Percentiles rank a stretch among this genome's conserved stretches.
Conservation (phyloP, 2,797 vertebrate genomes). For the Cryptoprocta ferox region DNA sequence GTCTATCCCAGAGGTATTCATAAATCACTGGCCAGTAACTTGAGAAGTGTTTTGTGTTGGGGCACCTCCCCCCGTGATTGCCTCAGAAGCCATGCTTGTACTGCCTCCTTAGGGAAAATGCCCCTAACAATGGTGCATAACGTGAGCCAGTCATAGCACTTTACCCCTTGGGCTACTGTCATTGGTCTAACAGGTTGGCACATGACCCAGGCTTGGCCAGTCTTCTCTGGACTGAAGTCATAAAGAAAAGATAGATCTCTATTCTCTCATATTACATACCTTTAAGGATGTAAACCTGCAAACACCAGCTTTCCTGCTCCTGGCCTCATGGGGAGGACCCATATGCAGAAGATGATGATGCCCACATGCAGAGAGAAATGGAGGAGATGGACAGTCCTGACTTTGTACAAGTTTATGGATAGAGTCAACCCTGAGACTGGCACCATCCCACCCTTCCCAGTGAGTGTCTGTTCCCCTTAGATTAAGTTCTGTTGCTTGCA, state of each 20-base stretch:
- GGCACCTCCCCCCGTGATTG: neutral
- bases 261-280: neutral
- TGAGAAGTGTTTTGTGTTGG: neutral
- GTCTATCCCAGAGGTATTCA: neutral
- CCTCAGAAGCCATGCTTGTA: neutral
- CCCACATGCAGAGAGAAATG: neutral
- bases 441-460: neutral
- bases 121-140: neutral
- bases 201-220: neutral
- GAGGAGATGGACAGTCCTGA: neutral
- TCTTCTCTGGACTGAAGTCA: neutral
- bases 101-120: neutral
- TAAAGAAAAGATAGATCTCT: neutral
- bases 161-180: neutral
- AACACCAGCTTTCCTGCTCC: neutral
- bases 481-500: neutral
- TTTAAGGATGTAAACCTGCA: neutral
- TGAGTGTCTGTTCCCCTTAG: neutral
- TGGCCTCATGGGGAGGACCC: neutral
- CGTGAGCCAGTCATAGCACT: neutral
- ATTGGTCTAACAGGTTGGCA: neutral
- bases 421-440: neutral
- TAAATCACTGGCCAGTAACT: neutral
- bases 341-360: neutral
- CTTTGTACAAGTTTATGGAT: neutral